A percentile compares a stretch with the other conserved stretches of the same genome.
phyloP scores from a whole-genome alignment of 2,797 vertebrate species.

The Gouania willdenowi region DNA sequence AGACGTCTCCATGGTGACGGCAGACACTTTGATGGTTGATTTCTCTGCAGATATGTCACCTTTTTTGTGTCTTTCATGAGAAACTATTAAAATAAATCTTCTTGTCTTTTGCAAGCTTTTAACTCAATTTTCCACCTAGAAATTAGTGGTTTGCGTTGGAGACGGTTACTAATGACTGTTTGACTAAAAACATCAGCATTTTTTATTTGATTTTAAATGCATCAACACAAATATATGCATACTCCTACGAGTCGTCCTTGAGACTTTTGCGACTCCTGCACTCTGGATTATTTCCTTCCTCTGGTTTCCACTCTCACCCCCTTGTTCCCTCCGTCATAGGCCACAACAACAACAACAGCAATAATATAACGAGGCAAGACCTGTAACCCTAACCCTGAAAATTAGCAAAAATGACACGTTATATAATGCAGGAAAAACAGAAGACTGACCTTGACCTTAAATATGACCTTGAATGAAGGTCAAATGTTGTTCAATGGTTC shows the following conservation, averaged over 20 bases:
- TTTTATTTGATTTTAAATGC: too few relatives aligned
- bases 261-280: constrained; percentile 14
- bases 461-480: too few relatives aligned
- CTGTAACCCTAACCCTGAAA: too few relatives aligned
- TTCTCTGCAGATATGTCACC: too few relatives aligned
- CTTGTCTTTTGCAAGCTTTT: constrained; percentile 13
- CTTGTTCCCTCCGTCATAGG: constrained; percentile 20
- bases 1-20: constrained; percentile 53
- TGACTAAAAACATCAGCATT: background rate
- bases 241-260: constrained; percentile 56
- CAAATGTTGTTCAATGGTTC: too few relatives aligned
- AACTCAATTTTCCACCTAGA: constrained; percentile 14
- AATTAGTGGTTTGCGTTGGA: constrained; percentile 1
- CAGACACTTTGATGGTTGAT: constrained; percentile 13
- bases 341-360: constrained; percentile 35
- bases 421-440: too few relatives aligned
- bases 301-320: constrained; percentile 27
- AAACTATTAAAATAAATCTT: constrained; percentile 14
- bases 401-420: too few relatives aligned
- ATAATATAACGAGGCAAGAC: too few relatives aligned
- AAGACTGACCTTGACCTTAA: too few relatives aligned
- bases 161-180: background rate
- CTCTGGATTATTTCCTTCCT: constrained; percentile 45
- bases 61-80: constrained; percentile 19
- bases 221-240: too few relatives aligned